These are phyloP conservation scores for Acropora tenuis DNA, from an alignment of 64 coral and sea anemone genomes.

Conservation along the genomic window DNA sequence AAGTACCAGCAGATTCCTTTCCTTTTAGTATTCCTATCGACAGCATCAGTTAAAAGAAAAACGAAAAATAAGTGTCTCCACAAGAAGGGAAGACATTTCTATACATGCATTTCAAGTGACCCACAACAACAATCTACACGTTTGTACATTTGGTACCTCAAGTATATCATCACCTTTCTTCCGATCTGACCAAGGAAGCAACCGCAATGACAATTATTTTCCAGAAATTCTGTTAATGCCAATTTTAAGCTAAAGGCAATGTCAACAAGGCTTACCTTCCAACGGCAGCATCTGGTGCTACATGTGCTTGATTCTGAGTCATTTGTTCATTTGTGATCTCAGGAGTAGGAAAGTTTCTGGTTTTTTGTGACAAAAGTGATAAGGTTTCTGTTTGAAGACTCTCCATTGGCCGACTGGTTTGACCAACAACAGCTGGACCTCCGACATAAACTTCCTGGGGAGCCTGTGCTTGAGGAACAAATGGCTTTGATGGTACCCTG, in stretches of 20 bases:
- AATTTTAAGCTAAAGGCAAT: background rate
- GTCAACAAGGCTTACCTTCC: background rate
- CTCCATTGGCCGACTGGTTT: background rate
- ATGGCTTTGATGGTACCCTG: background rate
- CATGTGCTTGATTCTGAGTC: background rate
- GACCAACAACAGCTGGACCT: background rate
- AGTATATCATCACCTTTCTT: too few relatives aligned
- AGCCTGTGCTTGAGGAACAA: background rate
- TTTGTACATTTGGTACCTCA: too few relatives aligned
- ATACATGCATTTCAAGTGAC: too few relatives aligned
- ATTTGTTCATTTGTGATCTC: background rate
- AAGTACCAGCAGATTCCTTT: slow-evolving; percentile 11
- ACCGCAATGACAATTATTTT: too few relatives aligned
- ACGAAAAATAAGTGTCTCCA: background rate
- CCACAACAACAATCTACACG: too few relatives aligned
- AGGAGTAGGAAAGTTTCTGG: background rate
- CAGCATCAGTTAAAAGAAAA: background rate
- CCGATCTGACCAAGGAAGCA: too few relatives aligned
- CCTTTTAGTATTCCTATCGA: background rate
- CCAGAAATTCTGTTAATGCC: too few relatives aligned
- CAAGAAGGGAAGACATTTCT: background rate
- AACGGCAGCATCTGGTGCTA: background rate
- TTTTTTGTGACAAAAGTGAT: background rate
- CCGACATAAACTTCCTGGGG: background rate
- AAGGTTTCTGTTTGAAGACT: background rate